Percentiles rank a stretch among this genome's conserved stretches.
phyloP scores from a whole-genome alignment of 2,888 invertebrate species.

The Lithosia quadra region DNA sequence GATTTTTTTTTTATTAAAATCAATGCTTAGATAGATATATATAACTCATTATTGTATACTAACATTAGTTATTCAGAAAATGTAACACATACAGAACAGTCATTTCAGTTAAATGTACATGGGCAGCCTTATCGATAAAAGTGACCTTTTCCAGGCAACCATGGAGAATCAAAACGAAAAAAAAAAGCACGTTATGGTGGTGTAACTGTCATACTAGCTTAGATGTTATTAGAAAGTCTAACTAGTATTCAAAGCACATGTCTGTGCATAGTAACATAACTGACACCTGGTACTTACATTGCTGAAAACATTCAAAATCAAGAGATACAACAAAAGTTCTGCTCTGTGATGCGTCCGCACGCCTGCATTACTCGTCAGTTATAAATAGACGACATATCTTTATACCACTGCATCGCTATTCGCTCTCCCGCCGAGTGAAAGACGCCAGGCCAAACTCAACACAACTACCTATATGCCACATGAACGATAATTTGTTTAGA shows the following conservation, averaged over 20 bases:
- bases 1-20: too few species aligned
- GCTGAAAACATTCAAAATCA: slow-evolving; percentile 70
- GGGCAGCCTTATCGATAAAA: too few species aligned
- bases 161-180: too few species aligned
- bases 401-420: slow-evolving; percentile 69
- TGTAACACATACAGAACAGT: too few species aligned
- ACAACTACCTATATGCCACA: slow-evolving; percentile 56
- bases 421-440: slow-evolving; percentile 81
- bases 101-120: too few species aligned
- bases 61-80: too few species aligned
- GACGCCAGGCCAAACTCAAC: slow-evolving; percentile 70
- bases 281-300: slow-evolving; percentile 43
- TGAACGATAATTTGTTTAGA: slow-evolving; percentile 67
- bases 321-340: slow-evolving; percentile 70
- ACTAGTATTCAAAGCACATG: background rate
- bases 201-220: too few species aligned
- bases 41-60: too few species aligned
- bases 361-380: slow-evolving; percentile 76
- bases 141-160: too few species aligned
- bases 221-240: background rate
- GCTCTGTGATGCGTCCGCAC: slow-evolving; percentile 68
- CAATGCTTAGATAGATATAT: too few species aligned
- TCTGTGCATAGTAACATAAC: background rate
- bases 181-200: too few species aligned
- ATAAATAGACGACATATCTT: slow-evolving; percentile 84